Evolutionary conservation across 2,888 invertebrate species (phyloP).

Genomic region (Gari tellinella): DNA sequence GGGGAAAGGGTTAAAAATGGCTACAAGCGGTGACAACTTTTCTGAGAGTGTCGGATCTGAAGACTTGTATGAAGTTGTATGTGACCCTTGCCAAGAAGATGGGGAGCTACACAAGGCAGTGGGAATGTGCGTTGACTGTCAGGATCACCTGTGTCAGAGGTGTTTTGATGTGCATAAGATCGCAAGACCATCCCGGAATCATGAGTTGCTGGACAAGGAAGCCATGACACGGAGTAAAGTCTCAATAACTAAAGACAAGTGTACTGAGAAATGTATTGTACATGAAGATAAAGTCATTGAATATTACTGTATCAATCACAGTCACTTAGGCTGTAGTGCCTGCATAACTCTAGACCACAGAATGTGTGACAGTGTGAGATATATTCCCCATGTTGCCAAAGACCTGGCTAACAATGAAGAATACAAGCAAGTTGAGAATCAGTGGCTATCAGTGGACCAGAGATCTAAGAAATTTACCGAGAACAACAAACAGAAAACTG

Average conservation of each 20-base stretch:
- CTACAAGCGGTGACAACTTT: too few species aligned
- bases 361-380: constrained; percentile 6
- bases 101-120: neutral
- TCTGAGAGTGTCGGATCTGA: too few species aligned
- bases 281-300: constrained; percentile 8
- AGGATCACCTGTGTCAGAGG: constrained; percentile 5
- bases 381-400: constrained; percentile 3
- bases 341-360: constrained; percentile 16
- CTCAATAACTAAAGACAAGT: neutral
- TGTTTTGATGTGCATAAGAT: constrained; percentile 7
- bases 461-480: too few species aligned
- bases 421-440: too few species aligned
- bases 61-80: neutral
- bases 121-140: constrained; percentile 17
- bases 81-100: constrained; percentile 2
- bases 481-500: too few species aligned
- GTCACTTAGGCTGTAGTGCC: constrained; percentile 7
- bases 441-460: too few species aligned
- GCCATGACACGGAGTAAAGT: neutral
- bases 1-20: too few species aligned
- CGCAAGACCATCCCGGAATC: constrained; percentile 1
- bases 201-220: neutral
- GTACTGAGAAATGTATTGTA: constrained; percentile 1
- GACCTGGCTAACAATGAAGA: neutral
- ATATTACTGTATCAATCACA: constrained; percentile 13